Percentiles rank a stretch among this genome's conserved stretches.
phyloP scores from a whole-genome alignment of 1,140 invertebrate species.

The Aplysia californica region DNA sequence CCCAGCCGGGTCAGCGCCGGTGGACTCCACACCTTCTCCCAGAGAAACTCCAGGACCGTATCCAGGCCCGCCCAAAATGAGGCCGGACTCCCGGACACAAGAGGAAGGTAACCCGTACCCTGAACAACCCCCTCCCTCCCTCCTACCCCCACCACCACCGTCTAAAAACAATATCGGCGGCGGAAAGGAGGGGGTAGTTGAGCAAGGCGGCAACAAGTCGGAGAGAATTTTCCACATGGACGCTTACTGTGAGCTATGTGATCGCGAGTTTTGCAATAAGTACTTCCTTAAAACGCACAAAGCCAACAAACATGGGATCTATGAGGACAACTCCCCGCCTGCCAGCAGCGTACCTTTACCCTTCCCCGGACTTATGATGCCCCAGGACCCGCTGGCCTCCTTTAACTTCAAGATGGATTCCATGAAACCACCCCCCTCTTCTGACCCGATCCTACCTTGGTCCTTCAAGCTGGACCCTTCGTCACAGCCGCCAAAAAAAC shows the following conservation, averaged over 20 bases:
- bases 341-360: slow-evolving; percentile 22
- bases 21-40: slow-evolving; percentile 20
- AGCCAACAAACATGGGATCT: slow-evolving; percentile 98
- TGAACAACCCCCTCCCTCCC: neutral
- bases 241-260: slow-evolving; percentile 85
- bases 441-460: slow-evolving; percentile 35
- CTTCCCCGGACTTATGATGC: slow-evolving; percentile 20
- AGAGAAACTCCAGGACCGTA: neutral
- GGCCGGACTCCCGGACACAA: neutral
- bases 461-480: slow-evolving; percentile 36
- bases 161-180: neutral
- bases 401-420: slow-evolving; percentile 29
- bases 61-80: neutral
- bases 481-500: neutral
- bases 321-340: slow-evolving; percentile 50
- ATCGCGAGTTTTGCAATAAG: slow-evolving; percentile 72
- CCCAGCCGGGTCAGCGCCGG: slow-evolving; percentile 37
- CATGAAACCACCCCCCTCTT: slow-evolving; percentile 33
- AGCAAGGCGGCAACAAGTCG: slow-evolving; percentile 26
- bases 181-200: slow-evolving; percentile 23
- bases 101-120: neutral
- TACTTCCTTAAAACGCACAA: slow-evolving; percentile 91
- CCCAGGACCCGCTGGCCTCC: slow-evolving; percentile 6
- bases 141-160: neutral
- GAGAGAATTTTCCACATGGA: slow-evolving; percentile 71